Evolutionary conservation across 1,140 invertebrate genomes (phyloP), one percentile per base, ranked within the genome.

Genomic region (Trachymyrmex cornetzi): DNA sequence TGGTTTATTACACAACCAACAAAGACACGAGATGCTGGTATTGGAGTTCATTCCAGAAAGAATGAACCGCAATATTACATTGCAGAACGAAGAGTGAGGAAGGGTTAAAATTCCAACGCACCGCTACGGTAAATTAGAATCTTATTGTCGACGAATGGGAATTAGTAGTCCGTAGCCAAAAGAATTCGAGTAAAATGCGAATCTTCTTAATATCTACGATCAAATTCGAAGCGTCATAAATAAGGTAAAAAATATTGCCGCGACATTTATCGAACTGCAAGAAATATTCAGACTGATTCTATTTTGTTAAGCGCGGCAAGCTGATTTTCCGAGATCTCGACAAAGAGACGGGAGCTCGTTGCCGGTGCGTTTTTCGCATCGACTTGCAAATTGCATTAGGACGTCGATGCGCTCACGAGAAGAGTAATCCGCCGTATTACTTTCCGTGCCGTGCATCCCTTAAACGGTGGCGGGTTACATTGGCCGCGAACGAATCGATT

Each of bases 401-500:
- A 67, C 30, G 55, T 59, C 53, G 77, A 84, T 64, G 67, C 66
- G 66, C 63, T 87, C 80, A 87, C 57, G 30, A 72, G 44, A 22
- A 53, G 61, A 86, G 22, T 57, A 77, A 79, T 80, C 86, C 67
- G 55, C 27, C 75, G 80, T 64, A 30, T 72, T 74, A 85, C 86
- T 77, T 63, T 77, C 64, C 27, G 30, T 82, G 71, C 55, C 74
- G 84, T 69, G 79, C 72, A 50, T 89, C 80, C 50, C 80, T 57
- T 89, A 89, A 91, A 91, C 80, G 87, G 55, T 66, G 27, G 30
- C 59, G 84, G 72, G 89, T 75, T 91, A 91, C 87, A 91, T 91
- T 90, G 85, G 48, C 85, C 63, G 88, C 85, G 88, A 91, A 91
- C 57, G 69, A 90, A 91, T 91, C 89, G 90, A 91, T 91, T 91